phyloP scores from a whole-genome alignment of 2,888 invertebrate species.

The Rotaria magnacalcarata region DNA sequence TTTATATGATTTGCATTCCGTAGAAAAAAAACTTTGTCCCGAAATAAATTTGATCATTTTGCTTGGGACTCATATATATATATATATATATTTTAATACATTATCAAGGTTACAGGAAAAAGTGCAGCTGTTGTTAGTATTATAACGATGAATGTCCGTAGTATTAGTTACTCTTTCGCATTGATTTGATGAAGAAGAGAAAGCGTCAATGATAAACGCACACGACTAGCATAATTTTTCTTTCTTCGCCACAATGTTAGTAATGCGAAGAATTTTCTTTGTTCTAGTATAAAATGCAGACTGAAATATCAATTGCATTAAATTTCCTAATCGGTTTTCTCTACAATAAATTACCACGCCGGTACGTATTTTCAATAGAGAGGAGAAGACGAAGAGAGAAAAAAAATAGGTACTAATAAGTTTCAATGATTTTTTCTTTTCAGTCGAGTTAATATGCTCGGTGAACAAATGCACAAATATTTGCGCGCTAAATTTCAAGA shows the following conservation, averaged over 20 bases:
- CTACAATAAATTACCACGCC: constrained; percentile 91
- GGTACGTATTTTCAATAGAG: constrained; percentile 56
- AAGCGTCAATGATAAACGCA: no score
- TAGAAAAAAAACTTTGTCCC: background rate
- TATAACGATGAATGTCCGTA: background rate
- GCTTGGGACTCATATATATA: background rate
- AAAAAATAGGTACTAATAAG: no score
- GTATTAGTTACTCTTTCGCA: background rate
- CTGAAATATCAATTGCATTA: constrained; percentile 95
- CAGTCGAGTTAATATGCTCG: constrained; percentile 83
- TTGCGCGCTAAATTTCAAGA: constrained; percentile 82
- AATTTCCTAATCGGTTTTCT: constrained; percentile 97
- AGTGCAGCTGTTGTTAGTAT: background rate
- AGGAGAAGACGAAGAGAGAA: no score
- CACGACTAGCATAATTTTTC: no score
- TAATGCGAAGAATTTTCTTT: no score
- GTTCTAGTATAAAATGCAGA: constrained; percentile 70
- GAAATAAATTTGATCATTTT: background rate
- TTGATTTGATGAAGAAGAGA: background rate
- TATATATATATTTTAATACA: background rate
- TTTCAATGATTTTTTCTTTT: background rate
- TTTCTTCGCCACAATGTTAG: no score
- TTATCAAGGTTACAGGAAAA: constrained; percentile 10
- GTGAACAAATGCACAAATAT: constrained; percentile 89
- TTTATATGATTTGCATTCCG: no score